Evolutionary conservation across 1,140 invertebrate species (phyloP).

Genomic region (Cydia amplana): DNA sequence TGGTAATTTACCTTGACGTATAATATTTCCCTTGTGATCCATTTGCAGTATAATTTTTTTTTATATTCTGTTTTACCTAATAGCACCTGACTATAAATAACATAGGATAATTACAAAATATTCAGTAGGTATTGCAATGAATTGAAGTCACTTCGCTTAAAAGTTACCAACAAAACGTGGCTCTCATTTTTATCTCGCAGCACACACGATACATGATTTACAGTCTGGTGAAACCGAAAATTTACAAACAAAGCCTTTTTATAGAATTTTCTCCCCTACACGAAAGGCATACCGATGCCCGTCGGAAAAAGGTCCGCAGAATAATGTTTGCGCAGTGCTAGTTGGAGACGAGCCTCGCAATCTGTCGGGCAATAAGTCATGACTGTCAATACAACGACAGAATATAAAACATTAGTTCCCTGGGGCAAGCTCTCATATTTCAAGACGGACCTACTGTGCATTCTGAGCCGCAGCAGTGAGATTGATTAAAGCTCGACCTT

Average conservation of each 20-base stretch:
- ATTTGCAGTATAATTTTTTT: too few species aligned
- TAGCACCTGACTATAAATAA: neutral
- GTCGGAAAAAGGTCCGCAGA: conserved; percentile 24
- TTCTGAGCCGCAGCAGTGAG: conserved; percentile 52
- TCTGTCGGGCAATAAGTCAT: conserved; percentile 62
- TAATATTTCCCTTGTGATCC: too few species aligned
- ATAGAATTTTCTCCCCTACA: neutral
- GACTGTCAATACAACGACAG: conserved; percentile 56
- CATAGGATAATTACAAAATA: neutral
- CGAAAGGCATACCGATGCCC: conserved; percentile 19
- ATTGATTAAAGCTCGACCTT: conserved; percentile 67
- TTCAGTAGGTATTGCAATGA: neutral
- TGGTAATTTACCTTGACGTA: too few species aligned
- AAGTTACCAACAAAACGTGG: neutral
- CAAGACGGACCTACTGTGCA: conserved; percentile 52
- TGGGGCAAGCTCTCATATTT: conserved; percentile 57
- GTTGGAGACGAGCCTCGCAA: conserved; percentile 44
- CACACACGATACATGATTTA: conserved; percentile 8
- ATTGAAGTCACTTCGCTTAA: neutral
- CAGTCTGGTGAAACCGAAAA: conserved; percentile 9
- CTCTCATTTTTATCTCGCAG: neutral
- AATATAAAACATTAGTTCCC: conserved; percentile 61
- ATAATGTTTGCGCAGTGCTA: conserved; percentile 30
- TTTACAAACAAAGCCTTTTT: conserved; percentile 22
- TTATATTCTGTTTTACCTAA: too few species aligned